phyloP scores from a whole-genome alignment of 2,113 vertebrate species.

The Galemys pyrenaicus region DNA sequence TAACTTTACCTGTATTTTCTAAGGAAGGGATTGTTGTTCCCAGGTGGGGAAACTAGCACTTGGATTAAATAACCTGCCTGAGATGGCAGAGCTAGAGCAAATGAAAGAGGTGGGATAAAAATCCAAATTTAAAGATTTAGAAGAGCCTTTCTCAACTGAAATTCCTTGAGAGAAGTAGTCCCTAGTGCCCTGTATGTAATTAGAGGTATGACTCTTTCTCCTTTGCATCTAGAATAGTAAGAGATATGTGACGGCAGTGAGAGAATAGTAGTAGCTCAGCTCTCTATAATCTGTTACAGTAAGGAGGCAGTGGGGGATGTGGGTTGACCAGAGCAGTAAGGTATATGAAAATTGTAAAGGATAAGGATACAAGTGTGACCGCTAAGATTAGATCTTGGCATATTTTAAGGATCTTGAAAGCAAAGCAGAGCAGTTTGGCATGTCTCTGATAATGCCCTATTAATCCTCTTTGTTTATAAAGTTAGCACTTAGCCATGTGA shows the following conservation, averaged over 20 bases:
- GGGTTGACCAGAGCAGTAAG: not conserved
- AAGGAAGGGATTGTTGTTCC: not conserved
- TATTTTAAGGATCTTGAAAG: not conserved
- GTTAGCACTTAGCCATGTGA: not conserved
- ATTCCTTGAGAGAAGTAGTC: not conserved
- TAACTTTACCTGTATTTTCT: not conserved
- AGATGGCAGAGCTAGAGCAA: slow-evolving; percentile 27
- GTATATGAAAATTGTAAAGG: not conserved
- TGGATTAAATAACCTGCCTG: not conserved
- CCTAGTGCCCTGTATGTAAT: not conserved
- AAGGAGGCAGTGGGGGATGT: not conserved
- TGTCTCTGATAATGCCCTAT: not conserved
- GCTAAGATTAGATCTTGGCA: not conserved
- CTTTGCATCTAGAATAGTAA: not conserved
- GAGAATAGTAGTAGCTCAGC: not conserved
- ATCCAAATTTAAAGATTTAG: not conserved
- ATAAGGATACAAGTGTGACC: not conserved
- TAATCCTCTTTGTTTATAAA: not conserved
- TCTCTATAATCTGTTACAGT: not conserved
- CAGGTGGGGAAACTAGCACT: not conserved
- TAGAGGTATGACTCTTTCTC: not conserved
- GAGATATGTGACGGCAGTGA: not conserved
- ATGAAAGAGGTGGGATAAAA: slow-evolving; percentile 1
- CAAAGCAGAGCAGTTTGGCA: not conserved
- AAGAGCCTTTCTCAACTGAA: not conserved